Evolutionary conservation across 92 coral and sea anemone species (phyloP), one percentile per base, ranked within the genome.

Genomic region (Zoanthus sansibaricus): DNA sequence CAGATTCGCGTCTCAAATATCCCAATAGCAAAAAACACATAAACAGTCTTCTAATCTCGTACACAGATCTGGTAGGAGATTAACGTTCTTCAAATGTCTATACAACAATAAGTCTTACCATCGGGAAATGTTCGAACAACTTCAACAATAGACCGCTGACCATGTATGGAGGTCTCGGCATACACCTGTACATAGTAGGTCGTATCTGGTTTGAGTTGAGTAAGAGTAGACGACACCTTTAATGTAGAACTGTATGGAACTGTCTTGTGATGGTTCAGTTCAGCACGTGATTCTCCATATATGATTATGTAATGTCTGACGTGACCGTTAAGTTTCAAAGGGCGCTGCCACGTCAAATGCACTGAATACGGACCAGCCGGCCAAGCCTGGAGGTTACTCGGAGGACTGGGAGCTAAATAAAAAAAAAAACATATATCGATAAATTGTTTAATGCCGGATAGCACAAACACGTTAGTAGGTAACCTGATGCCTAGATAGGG

Each of bases 141-240:
- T 1, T 45, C 87, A 72, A 84, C 79, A 21, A 47, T 4, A 14
- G 97, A 91, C 21, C 87, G 69, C 31, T 76, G 47, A 33, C 97
- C 97, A 25, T 90, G 70, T 59, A 89, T 77, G 7, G 82, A 31
- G 31, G 97, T 94, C 83, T 94, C 92, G 9, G 93, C 97, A 33
- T 46, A 66, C 14, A 94, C 92, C 64, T 54, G 61, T 59, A 94
- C 75, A 72, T 32, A 92, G 37, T 94, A 94, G 6, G 83, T 83
- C 3, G 93, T 86, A 49, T 62, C 88, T 78, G 90, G 93, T 31
- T 92, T 82, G 15, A 94, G 93, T 3, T 16, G 20, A 13, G 76
- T 49, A 0, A 49, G 75, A 8, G 42, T 25, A 37, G 75, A 44
- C 66, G 77, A 18, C 7, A 47, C 18, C 15, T 5, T 6, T 3